Percentiles rank a stretch among this genome's conserved stretches.
Evolutionary conservation across 2,888 invertebrate species (phyloP).

Genomic region (Agriotes lineatus): DNA sequence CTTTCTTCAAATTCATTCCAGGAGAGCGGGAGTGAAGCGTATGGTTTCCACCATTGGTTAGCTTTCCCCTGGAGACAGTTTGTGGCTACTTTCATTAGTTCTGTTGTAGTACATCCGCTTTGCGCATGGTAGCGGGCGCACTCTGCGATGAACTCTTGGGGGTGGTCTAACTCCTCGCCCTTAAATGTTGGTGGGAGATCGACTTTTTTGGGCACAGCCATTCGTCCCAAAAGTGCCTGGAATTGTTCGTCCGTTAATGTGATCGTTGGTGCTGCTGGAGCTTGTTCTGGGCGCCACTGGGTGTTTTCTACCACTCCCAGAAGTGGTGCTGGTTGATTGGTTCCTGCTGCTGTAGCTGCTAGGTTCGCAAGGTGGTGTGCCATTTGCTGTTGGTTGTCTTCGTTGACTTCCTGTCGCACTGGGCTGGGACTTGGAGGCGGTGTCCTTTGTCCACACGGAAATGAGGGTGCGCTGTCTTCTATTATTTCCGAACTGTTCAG

Average conservation of each 20-base stretch:
- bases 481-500: no score
- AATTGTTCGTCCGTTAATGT: neutral
- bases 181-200: neutral
- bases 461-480: no score
- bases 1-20: neutral
- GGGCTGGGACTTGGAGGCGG: no score
- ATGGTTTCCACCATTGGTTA: neutral
- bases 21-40: neutral
- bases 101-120: neutral
- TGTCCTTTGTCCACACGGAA: no score
- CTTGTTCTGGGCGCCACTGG: neutral
- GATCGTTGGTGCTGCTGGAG: neutral
- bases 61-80: neutral
- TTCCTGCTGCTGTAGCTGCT: no score
- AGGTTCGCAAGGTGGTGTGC: no score
- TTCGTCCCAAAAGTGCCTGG: neutral
- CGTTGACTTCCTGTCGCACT: no score
- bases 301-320: neutral
- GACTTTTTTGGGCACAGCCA: neutral
- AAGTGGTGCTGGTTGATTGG: no score
- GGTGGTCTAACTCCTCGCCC: neutral
- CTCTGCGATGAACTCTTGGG: neutral
- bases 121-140: neutral
- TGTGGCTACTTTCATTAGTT: neutral
- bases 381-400: no score